Conservation (phyloP, 2,113 vertebrate genomes). For the Podarcis cretensis region DNA sequence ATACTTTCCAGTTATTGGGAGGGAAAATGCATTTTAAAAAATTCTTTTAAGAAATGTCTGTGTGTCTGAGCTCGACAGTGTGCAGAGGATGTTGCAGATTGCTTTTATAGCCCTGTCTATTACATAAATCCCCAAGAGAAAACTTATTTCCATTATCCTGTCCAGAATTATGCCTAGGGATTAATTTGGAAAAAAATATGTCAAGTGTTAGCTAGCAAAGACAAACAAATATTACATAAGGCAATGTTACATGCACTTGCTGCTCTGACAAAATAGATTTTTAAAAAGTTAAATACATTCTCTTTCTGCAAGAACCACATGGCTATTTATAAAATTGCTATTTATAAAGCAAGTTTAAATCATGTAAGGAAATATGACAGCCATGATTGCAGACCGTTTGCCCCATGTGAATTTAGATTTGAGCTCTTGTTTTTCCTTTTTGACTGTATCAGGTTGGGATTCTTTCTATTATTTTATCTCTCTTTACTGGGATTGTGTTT, state of each 20-base stretch:
- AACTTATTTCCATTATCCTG: background rate
- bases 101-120: background rate
- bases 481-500: background rate
- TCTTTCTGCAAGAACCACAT: background rate
- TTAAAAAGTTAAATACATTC: background rate
- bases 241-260: background rate
- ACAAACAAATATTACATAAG: background rate
- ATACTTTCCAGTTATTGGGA: background rate
- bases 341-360: too few relatives aligned
- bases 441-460: background rate
- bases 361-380: background rate
- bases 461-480: background rate
- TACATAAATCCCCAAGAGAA: background rate
- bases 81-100: background rate
- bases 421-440: background rate
- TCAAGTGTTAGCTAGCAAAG: background rate
- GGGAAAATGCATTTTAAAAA: background rate
- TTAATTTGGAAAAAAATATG: background rate
- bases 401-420: background rate
- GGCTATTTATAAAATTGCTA: too few relatives aligned
- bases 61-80: background rate
- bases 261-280: background rate
- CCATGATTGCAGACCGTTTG: background rate
- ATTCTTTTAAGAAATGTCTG: background rate
- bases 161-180: background rate